phyloP scores from a whole-genome alignment of 2,797 vertebrate genomes.

The Spea hammondii region DNA sequence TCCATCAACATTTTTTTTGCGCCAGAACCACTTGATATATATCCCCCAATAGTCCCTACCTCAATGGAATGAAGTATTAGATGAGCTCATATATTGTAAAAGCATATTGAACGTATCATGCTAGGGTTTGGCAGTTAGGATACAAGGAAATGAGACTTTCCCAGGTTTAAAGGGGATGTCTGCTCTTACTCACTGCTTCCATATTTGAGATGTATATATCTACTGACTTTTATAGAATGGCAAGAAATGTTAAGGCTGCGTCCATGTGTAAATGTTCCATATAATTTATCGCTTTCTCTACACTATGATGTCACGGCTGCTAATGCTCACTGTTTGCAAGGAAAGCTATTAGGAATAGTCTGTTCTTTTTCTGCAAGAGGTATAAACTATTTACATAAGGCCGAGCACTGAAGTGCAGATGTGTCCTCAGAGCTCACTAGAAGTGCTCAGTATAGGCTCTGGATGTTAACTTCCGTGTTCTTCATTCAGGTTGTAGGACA shows the following conservation, averaged over 20 bases:
- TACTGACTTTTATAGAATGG: constrained; percentile 20
- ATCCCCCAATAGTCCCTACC: too few species aligned
- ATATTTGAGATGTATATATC: constrained; percentile 21
- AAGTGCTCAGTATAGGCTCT: constrained; percentile 5
- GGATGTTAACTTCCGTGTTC: constrained; percentile 4
- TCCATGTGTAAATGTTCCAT: constrained; percentile 12
- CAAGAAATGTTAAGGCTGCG: constrained; percentile 16
- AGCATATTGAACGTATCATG: background rate
- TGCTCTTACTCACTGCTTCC: constrained; percentile 17
- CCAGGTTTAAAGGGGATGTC: constrained; percentile 21
- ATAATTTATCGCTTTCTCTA: constrained; percentile 37
- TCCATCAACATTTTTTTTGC: too few species aligned
- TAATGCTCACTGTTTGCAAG: constrained; percentile 41
- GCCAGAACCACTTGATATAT: too few species aligned
- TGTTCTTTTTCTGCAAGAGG: constrained; percentile 35
- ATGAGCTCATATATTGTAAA: background rate
- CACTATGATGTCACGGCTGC: constrained; percentile 45
- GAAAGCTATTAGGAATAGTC: constrained; percentile 37
- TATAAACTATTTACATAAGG: constrained; percentile 42
- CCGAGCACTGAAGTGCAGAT: constrained; percentile 21
- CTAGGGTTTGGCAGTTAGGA: background rate
- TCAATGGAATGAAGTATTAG: too few species aligned
- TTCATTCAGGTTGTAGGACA: background rate
- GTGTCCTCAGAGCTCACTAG: constrained; percentile 18
- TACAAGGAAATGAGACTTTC: constrained; percentile 3